Evolutionary conservation across 2,113 vertebrate genomes (phyloP).

Genomic region (Triplophysa tibetana): DNA sequence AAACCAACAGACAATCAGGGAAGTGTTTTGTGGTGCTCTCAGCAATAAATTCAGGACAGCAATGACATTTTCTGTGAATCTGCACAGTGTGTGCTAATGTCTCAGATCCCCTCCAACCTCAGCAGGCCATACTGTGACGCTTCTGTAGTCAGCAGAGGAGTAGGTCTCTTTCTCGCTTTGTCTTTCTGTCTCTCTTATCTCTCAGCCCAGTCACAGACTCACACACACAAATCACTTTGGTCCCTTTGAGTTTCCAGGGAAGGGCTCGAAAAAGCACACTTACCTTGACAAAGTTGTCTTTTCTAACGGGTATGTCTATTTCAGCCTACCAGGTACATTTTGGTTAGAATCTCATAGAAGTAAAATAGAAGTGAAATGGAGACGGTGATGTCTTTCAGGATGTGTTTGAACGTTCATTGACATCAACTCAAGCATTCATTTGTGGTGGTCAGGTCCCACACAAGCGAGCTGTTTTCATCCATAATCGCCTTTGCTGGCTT

Average conservation of each 20-base stretch:
- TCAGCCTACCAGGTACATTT: constrained; percentile 10
- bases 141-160: constrained; percentile 33
- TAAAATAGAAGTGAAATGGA: constrained; percentile 1
- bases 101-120: constrained; percentile 16
- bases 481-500: not conserved
- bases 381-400: not conserved
- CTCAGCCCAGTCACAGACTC: constrained; percentile 52
- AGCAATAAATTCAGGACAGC: constrained; percentile 15
- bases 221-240: constrained; percentile 43
- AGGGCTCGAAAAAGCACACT: constrained; percentile 37
- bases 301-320: constrained; percentile 31
- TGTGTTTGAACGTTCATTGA: not conserved
- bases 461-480: not conserved
- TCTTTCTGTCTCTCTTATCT: constrained; percentile 40
- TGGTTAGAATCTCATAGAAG: not conserved
- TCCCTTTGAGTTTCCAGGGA: constrained; percentile 28
- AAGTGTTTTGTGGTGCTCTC: constrained; percentile 5
- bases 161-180: constrained; percentile 36
- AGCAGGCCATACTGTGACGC: constrained; percentile 5
- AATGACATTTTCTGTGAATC: constrained; percentile 8
- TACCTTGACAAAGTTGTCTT: constrained; percentile 43
- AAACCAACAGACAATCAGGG: not conserved
- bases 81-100: constrained; percentile 19
- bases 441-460: constrained; percentile 13
- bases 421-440: constrained; percentile 2